Percentiles rank a stretch among this genome's conserved stretches.
phyloP scores from a whole-genome alignment of 2,888 invertebrate species.

The Amblyteles armatorius region DNA sequence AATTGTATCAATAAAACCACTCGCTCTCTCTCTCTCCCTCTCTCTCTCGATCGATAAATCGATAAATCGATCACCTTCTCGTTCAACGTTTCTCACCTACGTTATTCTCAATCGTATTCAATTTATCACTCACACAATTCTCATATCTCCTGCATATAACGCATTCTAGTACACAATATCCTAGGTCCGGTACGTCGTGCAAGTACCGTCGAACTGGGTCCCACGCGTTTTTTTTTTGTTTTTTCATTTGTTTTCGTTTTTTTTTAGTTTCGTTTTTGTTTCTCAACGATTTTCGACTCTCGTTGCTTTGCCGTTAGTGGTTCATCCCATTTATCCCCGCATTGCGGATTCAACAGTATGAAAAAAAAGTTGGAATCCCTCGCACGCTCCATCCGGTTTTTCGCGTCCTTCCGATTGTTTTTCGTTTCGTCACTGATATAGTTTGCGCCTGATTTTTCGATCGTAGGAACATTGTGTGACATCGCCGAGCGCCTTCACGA shows the following conservation, averaged over 20 bases:
- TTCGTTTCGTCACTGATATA: not conserved
- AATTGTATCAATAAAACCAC: conserved; percentile 32
- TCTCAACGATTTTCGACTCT: conserved; percentile 12
- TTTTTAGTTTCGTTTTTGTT: conserved; percentile 46
- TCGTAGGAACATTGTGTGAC: conserved; percentile 42
- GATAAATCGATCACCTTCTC: conserved; percentile 38
- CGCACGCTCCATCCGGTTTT: not conserved
- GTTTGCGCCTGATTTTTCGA: not conserved
- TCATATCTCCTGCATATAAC: conserved; percentile 63
- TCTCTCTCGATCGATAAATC: not conserved
- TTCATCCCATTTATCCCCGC: not conserved
- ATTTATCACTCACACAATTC: conserved; percentile 55
- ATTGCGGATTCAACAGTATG: not conserved
- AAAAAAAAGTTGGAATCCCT: conserved; percentile 6
- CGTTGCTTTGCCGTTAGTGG: conserved; percentile 13
- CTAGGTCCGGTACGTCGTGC: conserved; percentile 66
- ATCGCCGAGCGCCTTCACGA: conserved; percentile 11
- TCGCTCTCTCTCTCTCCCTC: conserved; percentile 8
- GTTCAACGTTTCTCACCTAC: conserved; percentile 19
- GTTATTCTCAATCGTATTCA: conserved; percentile 14
- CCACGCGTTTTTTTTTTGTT: conserved; percentile 77
- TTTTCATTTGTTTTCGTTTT: conserved; percentile 31
- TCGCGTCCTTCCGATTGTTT: not conserved
- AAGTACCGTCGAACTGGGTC: conserved; percentile 78
- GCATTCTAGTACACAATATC: conserved; percentile 64